Percentiles rank a stretch among this genome's conserved stretches.
Conservation (phyloP, 1,140 invertebrate genomes). For the Zaprionus kolodkinae region DNA sequence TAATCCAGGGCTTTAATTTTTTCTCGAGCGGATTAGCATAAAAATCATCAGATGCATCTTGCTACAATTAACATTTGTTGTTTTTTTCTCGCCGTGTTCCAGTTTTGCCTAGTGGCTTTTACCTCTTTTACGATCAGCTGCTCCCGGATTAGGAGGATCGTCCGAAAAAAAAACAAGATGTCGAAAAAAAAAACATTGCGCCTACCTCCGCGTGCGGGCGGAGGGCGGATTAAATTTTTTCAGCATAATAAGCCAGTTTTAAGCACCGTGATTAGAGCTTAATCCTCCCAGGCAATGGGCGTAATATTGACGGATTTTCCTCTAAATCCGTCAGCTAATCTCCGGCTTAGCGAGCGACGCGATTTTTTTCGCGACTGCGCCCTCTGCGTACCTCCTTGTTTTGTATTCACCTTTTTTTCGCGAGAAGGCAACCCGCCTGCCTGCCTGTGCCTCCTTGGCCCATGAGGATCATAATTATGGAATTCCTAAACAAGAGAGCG, state of each 20-base stretch:
- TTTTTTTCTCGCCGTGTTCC: slow-evolving; percentile 4
- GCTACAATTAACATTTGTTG: slow-evolving; percentile 50
- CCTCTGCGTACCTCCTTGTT: slow-evolving; percentile 40
- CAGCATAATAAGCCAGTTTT: slow-evolving; percentile 69
- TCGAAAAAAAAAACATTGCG: slow-evolving; percentile 23
- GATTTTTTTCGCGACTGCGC: slow-evolving; percentile 71
- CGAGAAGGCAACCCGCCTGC: slow-evolving; percentile 56
- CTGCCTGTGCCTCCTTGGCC: neutral
- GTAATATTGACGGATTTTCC: slow-evolving; percentile 82
- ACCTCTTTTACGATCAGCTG: slow-evolving; percentile 73
- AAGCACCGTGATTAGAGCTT: slow-evolving; percentile 77
- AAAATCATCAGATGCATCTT: slow-evolving; percentile 43
- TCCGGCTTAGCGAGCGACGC: slow-evolving; percentile 76
- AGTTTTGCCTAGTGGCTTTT: slow-evolving; percentile 18
- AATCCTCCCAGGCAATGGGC: slow-evolving; percentile 68
- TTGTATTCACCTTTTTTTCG: slow-evolving; percentile 59
- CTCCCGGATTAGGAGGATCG: slow-evolving; percentile 44
- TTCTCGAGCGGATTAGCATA: slow-evolving; percentile 52
- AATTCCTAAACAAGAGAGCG: slow-evolving; percentile 73
- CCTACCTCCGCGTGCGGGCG: slow-evolving; percentile 49
- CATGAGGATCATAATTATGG: slow-evolving; percentile 78
- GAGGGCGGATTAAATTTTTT: slow-evolving; percentile 78
- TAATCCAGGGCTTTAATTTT: slow-evolving; percentile 73
- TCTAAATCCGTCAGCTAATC: slow-evolving; percentile 75
- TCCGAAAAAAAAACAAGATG: neutral